Conservation (phyloP, 30 jellyfish, hydroid and myxozoan genomes). For the Hydractinia echinata region DNA sequence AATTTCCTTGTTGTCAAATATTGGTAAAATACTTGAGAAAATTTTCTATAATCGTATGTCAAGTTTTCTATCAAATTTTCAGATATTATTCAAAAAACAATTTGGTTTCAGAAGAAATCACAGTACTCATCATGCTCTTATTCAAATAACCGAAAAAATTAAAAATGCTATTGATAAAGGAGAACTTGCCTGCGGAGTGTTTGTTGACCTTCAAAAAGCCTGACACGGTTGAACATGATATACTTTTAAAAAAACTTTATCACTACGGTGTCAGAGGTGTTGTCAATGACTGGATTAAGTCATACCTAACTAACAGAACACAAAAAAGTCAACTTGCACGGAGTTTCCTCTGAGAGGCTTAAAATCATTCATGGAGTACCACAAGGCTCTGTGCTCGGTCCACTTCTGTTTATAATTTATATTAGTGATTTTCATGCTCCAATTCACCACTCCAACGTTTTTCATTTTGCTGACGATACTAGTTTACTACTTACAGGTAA, state of each 20-base stretch:
- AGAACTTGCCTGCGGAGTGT: not conserved
- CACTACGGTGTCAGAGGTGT: conserved; percentile 10
- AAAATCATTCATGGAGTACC: conserved; percentile 12
- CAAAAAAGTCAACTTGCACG: not conserved
- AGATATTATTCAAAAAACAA: not conserved
- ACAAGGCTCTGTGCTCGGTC: conserved; percentile 13
- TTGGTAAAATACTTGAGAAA: conserved; percentile 32
- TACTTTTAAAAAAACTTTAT: conserved; percentile 7
- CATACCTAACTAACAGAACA: conserved; percentile 11
- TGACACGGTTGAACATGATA: conserved; percentile 3
- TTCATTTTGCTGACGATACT: conserved; percentile 26
- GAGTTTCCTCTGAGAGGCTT: not conserved
- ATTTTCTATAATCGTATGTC: conserved; percentile 25
- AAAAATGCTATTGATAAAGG: conserved; percentile 11
- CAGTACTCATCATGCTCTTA: too few species aligned
- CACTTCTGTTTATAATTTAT: conserved; percentile 6
- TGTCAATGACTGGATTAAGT: not conserved
- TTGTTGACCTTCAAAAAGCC: conserved; percentile 10
- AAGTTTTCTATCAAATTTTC: conserved; percentile 10
- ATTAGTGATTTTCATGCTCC: conserved; percentile 21
- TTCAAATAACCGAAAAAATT: not conserved
- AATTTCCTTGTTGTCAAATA: conserved; percentile 19
- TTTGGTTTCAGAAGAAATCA: conserved; percentile 19
- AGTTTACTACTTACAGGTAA: not conserved
- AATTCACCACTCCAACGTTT: not conserved